Evolutionary conservation across 2,888 invertebrate species (phyloP).

Genomic region (Theretra japonica): DNA sequence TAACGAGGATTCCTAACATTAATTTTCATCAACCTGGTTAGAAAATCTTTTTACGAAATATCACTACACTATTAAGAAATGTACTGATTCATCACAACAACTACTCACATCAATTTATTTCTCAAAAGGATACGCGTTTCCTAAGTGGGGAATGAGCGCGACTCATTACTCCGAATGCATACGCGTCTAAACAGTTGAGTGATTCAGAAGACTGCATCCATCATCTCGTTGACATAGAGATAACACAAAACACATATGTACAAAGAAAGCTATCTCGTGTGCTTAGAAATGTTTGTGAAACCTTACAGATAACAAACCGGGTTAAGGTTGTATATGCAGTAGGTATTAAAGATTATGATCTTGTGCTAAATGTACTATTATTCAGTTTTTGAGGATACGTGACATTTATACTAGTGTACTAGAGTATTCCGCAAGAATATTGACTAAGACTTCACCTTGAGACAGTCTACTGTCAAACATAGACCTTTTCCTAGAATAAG

Average conservation of each 20-base stretch:
- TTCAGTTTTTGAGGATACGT: no score
- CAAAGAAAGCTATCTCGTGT: background rate
- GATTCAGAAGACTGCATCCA: background rate
- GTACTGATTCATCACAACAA: background rate
- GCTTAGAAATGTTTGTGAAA: background rate
- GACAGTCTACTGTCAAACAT: no score
- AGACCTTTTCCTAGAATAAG: no score
- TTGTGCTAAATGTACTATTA: background rate
- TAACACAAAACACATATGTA: background rate
- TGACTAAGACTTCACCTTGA: no score
- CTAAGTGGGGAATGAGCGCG: background rate
- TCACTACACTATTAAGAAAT: no score
- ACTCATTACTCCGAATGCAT: background rate
- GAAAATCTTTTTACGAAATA: no score
- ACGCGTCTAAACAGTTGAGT: background rate
- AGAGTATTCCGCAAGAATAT: no score
- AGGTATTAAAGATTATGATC: constrained; percentile 2
- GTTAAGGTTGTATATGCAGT: background rate
- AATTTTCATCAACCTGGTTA: no score
- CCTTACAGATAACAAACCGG: constrained; percentile 12
- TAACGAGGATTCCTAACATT: no score
- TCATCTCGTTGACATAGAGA: background rate
- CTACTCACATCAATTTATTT: background rate
- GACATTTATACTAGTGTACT: background rate
- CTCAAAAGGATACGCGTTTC: background rate